A percentile compares a stretch with the other conserved stretches of the same genome.
Evolutionary conservation across 2,113 vertebrate species (phyloP).

Genomic region (Dunckerocampus dactyliophorus): DNA sequence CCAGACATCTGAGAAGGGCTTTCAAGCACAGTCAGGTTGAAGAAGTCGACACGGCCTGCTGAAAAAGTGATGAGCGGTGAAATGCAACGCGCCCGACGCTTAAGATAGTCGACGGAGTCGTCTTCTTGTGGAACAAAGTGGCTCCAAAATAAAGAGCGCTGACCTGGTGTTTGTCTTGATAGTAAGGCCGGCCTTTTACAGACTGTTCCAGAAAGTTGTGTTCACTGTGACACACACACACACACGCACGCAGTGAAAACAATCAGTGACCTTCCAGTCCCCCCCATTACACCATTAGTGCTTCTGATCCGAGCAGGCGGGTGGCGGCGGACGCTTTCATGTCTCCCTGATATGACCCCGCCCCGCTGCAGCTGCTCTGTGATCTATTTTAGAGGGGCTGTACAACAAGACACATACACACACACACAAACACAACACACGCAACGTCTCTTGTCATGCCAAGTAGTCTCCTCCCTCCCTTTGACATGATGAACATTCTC

Average conservation of each 20-base stretch:
- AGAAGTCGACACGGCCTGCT: conserved; percentile 13
- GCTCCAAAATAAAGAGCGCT: conserved; percentile 28
- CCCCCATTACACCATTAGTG: conserved; percentile 67
- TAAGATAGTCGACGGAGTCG: conserved; percentile 27
- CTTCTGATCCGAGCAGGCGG: conserved; percentile 66
- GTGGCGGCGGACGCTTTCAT: conserved; percentile 62
- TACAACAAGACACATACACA: conserved; percentile 54
- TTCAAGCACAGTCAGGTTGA: conserved; percentile 37
- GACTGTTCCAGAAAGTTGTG: conserved; percentile 51
- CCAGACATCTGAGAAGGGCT: conserved; percentile 13
- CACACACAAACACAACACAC: conserved; percentile 37
- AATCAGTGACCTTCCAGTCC: conserved; percentile 75
- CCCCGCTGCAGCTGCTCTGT: conserved; percentile 70
- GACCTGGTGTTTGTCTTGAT: conserved; percentile 40
- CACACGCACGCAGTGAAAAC: conserved; percentile 46
- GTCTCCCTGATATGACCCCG: conserved; percentile 62
- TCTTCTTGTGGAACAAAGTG: conserved; percentile 8
- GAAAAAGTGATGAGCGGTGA: conserved; percentile 69
- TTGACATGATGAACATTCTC: conserved; percentile 3
- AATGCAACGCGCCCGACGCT: conserved; percentile 54
- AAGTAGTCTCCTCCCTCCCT: conserved; percentile 30
- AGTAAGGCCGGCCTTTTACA: conserved; percentile 21
- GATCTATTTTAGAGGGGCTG: conserved; percentile 72
- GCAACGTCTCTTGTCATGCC: conserved; percentile 32
- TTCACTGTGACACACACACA: conserved; percentile 16